Conservation (phyloP, 37 sponge, comb jelly and placozoan genomes). For the Bolinopsis microptera region DNA sequence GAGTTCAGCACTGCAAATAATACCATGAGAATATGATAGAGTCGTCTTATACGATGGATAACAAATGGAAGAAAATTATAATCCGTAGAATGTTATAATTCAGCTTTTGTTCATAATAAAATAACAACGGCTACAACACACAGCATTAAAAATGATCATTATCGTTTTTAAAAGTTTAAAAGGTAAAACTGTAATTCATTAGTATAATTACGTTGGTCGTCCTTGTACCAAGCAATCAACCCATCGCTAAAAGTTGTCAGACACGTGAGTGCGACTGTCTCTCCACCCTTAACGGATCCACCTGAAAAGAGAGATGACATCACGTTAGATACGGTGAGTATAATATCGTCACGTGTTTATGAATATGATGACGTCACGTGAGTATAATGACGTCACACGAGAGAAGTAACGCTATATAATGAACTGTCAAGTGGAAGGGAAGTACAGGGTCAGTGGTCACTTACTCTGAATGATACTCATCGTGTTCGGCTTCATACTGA, state of each 20-base stretch:
- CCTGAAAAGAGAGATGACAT: not conserved
- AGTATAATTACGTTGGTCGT: not conserved
- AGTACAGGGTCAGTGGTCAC: too few relatives aligned
- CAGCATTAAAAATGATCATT: too few relatives aligned
- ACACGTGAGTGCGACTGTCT: not conserved
- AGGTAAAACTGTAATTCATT: too few relatives aligned
- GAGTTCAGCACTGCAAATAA: not conserved
- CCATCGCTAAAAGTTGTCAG: constrained; percentile 24
- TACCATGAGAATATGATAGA: not conserved
- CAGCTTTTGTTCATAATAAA: too few relatives aligned
- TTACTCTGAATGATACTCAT: not conserved
- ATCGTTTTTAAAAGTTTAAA: too few relatives aligned
- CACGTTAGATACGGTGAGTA: not conserved
- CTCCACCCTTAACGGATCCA: not conserved
- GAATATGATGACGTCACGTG: not conserved
- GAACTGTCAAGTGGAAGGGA: too few relatives aligned
- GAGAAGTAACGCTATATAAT: too few relatives aligned
- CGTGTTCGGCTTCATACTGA: not conserved
- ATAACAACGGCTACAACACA: too few relatives aligned
- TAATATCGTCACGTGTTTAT: not conserved
- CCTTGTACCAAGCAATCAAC: not conserved
- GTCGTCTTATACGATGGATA: not conserved
- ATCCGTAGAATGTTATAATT: not conserved
- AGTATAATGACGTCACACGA: not conserved
- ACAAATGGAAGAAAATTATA: not conserved